phyloP scores from a whole-genome alignment of 2,888 invertebrate genomes.

The Drosophila testacea region DNA sequence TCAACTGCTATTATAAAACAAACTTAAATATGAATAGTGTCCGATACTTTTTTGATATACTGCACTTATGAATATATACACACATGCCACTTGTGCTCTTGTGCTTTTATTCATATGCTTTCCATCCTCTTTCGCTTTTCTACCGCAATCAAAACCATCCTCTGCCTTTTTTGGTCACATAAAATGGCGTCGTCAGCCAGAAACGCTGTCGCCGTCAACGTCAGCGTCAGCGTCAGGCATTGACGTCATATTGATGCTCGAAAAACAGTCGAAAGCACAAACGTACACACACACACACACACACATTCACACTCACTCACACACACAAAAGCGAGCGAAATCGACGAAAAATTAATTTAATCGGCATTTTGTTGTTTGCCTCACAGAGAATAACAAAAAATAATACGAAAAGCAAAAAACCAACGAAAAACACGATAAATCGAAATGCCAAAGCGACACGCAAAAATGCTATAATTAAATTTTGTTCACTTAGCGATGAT shows the following conservation, averaged over 20 bases:
- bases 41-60: too few species aligned
- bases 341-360: conserved; percentile 34
- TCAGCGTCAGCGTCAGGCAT: conserved; percentile 29
- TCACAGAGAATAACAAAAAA: conserved; percentile 24
- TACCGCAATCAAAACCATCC: conserved; percentile 17
- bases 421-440: conserved; percentile 4
- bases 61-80: neutral
- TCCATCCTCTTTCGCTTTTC: conserved; percentile 4
- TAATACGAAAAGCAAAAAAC: neutral
- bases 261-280: conserved; percentile 1
- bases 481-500: conserved; percentile 32
- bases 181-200: conserved; percentile 63
- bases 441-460: conserved; percentile 40
- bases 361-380: conserved; percentile 29
- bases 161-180: conserved; percentile 36
- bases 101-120: neutral
- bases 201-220: conserved; percentile 3
- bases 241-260: conserved; percentile 54
- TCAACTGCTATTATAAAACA: too few species aligned
- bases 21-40: too few species aligned
- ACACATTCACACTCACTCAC: neutral
- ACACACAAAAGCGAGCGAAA: neutral
- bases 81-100: neutral
- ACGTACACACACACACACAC: neutral
- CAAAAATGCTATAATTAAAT: conserved; percentile 56